Evolutionary conservation across 2,888 invertebrate genomes (phyloP).

Genomic region (Biston stratarius): DNA sequence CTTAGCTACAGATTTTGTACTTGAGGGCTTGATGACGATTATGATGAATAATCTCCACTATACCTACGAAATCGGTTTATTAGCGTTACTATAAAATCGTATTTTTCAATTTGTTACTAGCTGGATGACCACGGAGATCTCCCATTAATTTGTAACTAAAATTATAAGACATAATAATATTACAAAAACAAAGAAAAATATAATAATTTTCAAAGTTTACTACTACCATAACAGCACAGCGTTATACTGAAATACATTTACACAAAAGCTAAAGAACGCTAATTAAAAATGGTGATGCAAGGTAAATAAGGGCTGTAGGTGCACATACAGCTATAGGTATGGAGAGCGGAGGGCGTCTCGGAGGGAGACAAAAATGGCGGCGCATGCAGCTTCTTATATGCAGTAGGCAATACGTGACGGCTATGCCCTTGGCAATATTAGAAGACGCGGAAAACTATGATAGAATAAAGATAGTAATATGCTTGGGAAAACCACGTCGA

Average conservation of each 20-base stretch:
- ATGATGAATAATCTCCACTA: too few relatives aligned
- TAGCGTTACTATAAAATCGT: too few relatives aligned
- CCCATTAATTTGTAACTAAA: too few relatives aligned
- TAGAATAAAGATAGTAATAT: background rate
- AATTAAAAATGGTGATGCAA: constrained; percentile 43
- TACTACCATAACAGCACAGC: background rate
- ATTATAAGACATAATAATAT: too few relatives aligned
- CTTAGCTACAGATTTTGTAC: too few relatives aligned
- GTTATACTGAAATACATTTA: constrained; percentile 4
- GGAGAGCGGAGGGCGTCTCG: constrained; percentile 48
- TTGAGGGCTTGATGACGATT: too few relatives aligned
- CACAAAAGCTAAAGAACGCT: constrained; percentile 26
- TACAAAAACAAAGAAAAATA: too few relatives aligned
- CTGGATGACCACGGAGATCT: too few relatives aligned
- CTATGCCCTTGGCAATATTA: constrained; percentile 11
- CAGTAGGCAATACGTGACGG: constrained; percentile 9
- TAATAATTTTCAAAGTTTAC: constrained; percentile 1
- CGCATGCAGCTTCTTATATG: constrained; percentile 55
- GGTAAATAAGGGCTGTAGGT: constrained; percentile 43
- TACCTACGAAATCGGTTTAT: too few relatives aligned
- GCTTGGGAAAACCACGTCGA: too few relatives aligned
- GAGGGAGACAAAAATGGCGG: constrained; percentile 82
- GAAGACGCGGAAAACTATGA: background rate
- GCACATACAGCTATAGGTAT: constrained; percentile 43
- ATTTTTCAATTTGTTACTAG: too few relatives aligned